These are phyloP conservation scores for Pteropus alecto DNA, from an alignment of 2,113 vertebrate genomes.

Conservation along the genomic window DNA sequence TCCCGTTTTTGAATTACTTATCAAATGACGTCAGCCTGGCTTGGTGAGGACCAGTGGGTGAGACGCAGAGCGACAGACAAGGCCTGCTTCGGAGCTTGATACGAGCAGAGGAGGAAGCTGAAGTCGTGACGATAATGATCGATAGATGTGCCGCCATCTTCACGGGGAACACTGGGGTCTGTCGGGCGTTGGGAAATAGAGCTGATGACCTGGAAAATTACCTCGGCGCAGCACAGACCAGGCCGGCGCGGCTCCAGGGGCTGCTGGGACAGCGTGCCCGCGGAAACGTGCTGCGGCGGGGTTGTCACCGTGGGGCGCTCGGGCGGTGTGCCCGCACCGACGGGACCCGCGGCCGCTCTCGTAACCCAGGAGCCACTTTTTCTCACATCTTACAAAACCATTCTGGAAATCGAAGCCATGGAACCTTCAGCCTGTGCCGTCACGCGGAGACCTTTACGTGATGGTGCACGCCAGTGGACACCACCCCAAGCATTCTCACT, in stretches of 20 bases:
- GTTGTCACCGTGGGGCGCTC: too few species aligned
- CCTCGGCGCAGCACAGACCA: conserved; percentile 8
- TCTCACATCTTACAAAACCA: neutral
- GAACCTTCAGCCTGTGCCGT: neutral
- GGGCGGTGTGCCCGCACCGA: too few species aligned
- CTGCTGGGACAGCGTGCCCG: neutral
- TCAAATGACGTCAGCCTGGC: neutral
- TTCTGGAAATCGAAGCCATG: neutral
- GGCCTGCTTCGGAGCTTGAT: neutral
- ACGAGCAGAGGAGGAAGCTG: conserved; percentile 42
- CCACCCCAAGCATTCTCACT: neutral
- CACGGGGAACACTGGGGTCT: conserved; percentile 13
- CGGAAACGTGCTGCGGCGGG: neutral
- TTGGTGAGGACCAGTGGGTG: neutral
- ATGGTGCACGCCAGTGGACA: neutral
- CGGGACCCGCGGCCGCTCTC: too few species aligned
- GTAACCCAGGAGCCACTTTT: neutral
- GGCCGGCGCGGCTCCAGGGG: neutral
- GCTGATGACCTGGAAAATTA: conserved; percentile 52
- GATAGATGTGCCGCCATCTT: conserved; percentile 22
- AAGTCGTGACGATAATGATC: conserved; percentile 64
- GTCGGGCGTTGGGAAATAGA: conserved; percentile 31
- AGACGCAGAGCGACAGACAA: neutral
- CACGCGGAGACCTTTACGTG: neutral
- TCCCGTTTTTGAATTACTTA: conserved; percentile 22